Conservation (phyloP, 1,140 invertebrate genomes). For the Lysiphlebus fabarum region DNA sequence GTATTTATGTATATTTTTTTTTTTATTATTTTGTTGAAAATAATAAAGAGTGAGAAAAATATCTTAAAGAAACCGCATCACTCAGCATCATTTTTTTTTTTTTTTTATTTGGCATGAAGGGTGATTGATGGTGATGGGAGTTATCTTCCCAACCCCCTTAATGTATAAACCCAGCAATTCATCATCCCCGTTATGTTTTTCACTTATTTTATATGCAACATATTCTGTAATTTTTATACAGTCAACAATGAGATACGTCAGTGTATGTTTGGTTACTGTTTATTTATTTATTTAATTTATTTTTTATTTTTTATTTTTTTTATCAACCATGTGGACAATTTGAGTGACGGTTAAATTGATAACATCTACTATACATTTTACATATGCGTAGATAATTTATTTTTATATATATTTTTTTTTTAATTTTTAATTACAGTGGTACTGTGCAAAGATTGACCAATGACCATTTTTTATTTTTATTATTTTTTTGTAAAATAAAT, state of each 20-base stretch:
- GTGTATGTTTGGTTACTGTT: conserved; percentile 4
- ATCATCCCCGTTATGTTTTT: conserved; percentile 56
- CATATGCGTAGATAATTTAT: not conserved
- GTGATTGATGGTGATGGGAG: conserved; percentile 53
- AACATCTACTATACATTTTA: not conserved
- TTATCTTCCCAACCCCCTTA: conserved; percentile 45
- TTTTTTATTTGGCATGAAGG: conserved; percentile 43
- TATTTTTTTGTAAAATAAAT: not conserved
- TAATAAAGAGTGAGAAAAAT: not conserved
- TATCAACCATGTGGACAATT: not conserved
- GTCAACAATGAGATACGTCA: conserved; percentile 34
- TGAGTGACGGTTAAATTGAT: not conserved
- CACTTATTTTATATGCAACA: conserved; percentile 57
- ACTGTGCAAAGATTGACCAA: no score
- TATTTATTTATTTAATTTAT: conserved; percentile 4
- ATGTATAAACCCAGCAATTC: conserved; percentile 42
- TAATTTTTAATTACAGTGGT: no score
- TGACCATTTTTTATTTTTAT: conserved; percentile 5
- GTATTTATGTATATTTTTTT: not conserved
- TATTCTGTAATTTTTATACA: conserved; percentile 57
- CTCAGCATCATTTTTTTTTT: conserved; percentile 50
- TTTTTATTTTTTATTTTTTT: no score
- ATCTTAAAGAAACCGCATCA: conserved; percentile 13
- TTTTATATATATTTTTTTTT: no score
- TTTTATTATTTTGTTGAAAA: not conserved